Base-by-base conservation (phyloP, 1,140 invertebrate species). In the Latrodectus geometricus region DNA sequence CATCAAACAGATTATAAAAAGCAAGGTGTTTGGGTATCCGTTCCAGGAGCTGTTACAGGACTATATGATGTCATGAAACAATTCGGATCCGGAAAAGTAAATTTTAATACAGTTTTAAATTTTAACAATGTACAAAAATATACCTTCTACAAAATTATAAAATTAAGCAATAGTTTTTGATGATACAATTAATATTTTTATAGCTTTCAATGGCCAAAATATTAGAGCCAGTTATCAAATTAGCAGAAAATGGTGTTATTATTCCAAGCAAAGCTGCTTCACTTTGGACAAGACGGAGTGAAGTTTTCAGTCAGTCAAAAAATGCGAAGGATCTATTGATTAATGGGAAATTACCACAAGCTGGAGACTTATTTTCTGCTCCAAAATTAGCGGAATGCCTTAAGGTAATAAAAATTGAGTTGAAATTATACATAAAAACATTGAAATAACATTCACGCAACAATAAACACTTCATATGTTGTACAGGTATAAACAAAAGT, bases 351-450 rank as follows among this genome's bases (percentile, higher is more conserved):
- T 89, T 91, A 11, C 91, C 91, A 9, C 79, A 79, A 76, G 88
- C 89, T 48, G 91, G 91, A 9, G 89, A 91, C 79, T 88, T 92
- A n/a, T 90, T 92, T 87, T 88, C 78, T 73, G 89, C 90, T 61
- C 91, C 91, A 35, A 86, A 88, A 61, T 87, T 92, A 9, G 92
- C 92, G 0, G 87, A 89, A 14, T 90, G 90, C 9, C 90, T 92
- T 21, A 82, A 66, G 65, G 86, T 87, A 77, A 76, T 14, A 0
- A 7, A 15, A 5, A 74, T 50, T 11, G 8, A 14, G 5, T 73
- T 35, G 9, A 23, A 35, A 35, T 35, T 5, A 35, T 35, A 35
- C n/a, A n/a, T n/a, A n/a, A n/a, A n/a, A 35, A 35, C 1, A 35
- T 35, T 35, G 5, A 35, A 35, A 35, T 35, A 35, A 35, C 35